Evolutionary conservation across 2,888 invertebrate species (phyloP), one percentile per base, ranked within the genome.

Genomic region (Ophonus ardosiacus): DNA sequence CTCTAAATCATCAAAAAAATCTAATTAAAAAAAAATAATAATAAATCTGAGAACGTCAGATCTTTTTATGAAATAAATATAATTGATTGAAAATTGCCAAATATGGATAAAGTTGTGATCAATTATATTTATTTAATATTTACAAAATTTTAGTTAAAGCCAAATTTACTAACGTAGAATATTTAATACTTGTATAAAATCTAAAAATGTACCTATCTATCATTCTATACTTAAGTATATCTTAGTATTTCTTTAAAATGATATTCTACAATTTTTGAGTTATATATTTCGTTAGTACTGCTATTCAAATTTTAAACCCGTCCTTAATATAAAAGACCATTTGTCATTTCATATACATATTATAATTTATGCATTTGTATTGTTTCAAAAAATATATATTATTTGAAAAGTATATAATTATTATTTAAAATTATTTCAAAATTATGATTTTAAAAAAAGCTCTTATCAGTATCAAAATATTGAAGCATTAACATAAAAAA

Each of bases 231-330:
- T 31, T 31, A 31, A 31, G 40, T 40, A 40, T 38, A 40, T 17
- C 40, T 13, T 71, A 71, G 71, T 40, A 71, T 71, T 71, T 71
- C 17, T 71, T 78, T 40, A 57, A 78, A 78, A 57, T n/a, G 13
- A 31, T 78, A 78, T 81, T 81, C 17, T 65, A 63, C 15, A 65
- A 81, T 65, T 56, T 65, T 65, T 65, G 43, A 43, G 57, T 57
- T 59, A 17, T 81, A 15, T 17, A 65, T 63, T 63, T 68, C 59
- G 59, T 31, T 61, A 38, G 65, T 31, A 43, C 65, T 81, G 7
- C 5, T 7, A 40, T 71, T 40, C 17, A 18, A 40, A 38, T 71
- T 40, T 31, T 4, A 71, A 40, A 71, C 59, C 63, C 63, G 63
- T 63, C 63, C 63, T 63, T 63, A 63, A 24, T 31, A 31, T 31